phyloP scores from a whole-genome alignment of 2,888 invertebrate species.

The Nebria salina region DNA sequence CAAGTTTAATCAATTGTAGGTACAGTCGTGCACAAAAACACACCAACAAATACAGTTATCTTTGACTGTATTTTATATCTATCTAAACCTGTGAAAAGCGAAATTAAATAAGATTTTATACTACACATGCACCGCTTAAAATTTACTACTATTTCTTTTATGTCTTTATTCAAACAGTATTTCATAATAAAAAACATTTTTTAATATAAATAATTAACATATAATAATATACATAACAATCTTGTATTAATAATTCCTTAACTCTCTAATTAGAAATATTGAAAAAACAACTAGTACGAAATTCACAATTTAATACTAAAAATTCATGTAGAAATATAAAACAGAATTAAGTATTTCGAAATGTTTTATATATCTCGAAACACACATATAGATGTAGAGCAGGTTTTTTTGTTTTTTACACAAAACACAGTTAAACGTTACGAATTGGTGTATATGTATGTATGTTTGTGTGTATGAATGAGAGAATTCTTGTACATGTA shows the following conservation, averaged over 20 bases:
- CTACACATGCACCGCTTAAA: neutral
- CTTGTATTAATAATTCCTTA: too few species aligned
- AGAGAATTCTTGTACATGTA: neutral
- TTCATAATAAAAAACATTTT: too few species aligned
- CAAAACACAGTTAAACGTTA: neutral
- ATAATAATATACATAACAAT: too few species aligned
- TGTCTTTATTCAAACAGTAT: too few species aligned
- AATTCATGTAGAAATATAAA: neutral
- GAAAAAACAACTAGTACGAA: too few species aligned
- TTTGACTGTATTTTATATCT: neutral
- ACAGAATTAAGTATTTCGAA: neutral
- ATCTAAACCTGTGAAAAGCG: neutral
- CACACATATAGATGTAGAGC: too few species aligned
- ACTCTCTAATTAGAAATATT: too few species aligned
- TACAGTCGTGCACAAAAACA: slow-evolving; percentile 56
- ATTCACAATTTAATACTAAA: too few species aligned
- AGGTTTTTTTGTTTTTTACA: too few species aligned
- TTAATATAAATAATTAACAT: too few species aligned
- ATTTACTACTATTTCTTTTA: too few species aligned
- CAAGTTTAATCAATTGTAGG: slow-evolving; percentile 58
- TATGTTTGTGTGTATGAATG: neutral
- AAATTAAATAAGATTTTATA: neutral
- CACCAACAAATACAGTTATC: slow-evolving; percentile 47
- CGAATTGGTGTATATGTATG: neutral
- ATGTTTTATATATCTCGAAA: neutral